A percentile compares a stretch with the other conserved stretches of the same genome.
phyloP scores from a whole-genome alignment of 92 coral and sea anemone genomes.

The Siderastrea siderea region DNA sequence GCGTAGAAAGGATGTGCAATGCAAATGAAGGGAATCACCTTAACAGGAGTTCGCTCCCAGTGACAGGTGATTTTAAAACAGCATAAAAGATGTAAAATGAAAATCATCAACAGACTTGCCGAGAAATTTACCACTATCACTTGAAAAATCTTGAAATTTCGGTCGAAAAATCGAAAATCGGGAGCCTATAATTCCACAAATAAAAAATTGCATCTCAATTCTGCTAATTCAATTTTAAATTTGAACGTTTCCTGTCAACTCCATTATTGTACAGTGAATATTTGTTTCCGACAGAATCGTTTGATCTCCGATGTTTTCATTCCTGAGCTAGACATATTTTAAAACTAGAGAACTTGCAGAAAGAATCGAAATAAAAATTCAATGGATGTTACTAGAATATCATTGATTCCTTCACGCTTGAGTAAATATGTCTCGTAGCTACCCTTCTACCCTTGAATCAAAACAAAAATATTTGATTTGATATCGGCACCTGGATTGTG shows the following conservation, averaged over 20 bases:
- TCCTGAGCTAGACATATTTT: neutral
- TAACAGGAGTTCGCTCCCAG: neutral
- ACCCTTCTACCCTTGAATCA: no score
- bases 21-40: no score
- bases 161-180: neutral
- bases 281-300: neutral
- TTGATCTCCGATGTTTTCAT: neutral
- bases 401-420: no score
- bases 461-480: no score
- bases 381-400: no score
- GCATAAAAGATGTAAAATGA: neutral
- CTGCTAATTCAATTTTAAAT: conserved; percentile 21
- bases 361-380: no score
- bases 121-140: neutral
- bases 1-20: no score
- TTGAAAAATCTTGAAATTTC: neutral
- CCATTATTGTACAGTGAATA: neutral
- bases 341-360: no score
- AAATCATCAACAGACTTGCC: neutral
- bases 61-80: conserved; percentile 1
- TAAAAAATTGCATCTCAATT: neutral
- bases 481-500: neutral
- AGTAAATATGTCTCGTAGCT: no score
- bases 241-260: neutral
- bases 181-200: neutral